A percentile compares a stretch with the other conserved stretches of the same genome.
These are phyloP conservation scores for Timema podura DNA, from an alignment of 2,888 invertebrate species.

Conservation along the genomic window DNA sequence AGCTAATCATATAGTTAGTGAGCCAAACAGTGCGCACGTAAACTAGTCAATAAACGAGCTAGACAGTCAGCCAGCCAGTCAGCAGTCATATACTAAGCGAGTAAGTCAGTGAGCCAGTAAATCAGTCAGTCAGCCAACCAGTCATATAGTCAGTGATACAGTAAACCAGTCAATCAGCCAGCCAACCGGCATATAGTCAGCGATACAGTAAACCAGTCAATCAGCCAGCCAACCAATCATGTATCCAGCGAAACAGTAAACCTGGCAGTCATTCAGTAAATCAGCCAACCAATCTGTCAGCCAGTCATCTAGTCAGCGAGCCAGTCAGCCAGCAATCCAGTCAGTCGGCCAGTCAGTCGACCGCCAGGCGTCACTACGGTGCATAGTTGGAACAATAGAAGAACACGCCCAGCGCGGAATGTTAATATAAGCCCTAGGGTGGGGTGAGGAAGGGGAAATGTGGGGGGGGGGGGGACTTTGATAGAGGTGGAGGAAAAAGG, in stretches of 20 bases:
- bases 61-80: not conserved
- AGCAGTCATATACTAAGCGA: not conserved
- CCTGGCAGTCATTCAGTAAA: not conserved
- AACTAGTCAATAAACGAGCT: not conserved
- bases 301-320: not conserved
- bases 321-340: not conserved
- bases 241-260: not conserved
- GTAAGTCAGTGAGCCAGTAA: not conserved
- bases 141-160: not conserved
- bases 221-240: not conserved
- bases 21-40: not conserved
- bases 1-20: conserved; percentile 3
- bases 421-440: no score
- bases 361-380: not conserved
- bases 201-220: not conserved
- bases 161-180: not conserved
- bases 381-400: no score
- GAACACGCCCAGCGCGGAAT: no score
- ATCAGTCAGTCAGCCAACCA: not conserved
- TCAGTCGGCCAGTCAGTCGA: not conserved
- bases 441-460: no score
- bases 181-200: not conserved
- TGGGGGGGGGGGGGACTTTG: no score
- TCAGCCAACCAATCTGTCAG: not conserved
- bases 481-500: no score